phyloP scores from a whole-genome alignment of 2,888 invertebrate species.

The Resseliella maxima region DNA sequence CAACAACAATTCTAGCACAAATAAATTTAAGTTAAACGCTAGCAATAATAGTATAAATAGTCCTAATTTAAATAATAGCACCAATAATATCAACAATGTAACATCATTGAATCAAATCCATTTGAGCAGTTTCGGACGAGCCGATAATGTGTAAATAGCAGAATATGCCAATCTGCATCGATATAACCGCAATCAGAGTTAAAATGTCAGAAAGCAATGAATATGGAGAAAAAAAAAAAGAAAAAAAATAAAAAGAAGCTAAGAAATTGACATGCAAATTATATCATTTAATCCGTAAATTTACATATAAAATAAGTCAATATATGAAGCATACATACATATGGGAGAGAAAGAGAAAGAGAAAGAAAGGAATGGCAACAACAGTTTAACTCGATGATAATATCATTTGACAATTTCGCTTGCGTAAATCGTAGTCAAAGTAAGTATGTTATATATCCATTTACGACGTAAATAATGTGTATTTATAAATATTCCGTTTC shows the following conservation, averaged over 20 bases:
- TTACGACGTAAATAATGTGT: conserved; percentile 48
- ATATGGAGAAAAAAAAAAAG: background rate
- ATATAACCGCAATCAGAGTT: background rate
- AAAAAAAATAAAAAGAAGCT: background rate
- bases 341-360: conserved; percentile 44
- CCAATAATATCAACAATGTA: conserved; percentile 61
- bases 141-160: conserved; percentile 66
- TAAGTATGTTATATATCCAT: conserved; percentile 47
- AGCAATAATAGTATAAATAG: conserved; percentile 59
- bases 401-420: background rate
- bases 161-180: background rate
- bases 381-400: background rate
- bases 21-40: conserved; percentile 49
- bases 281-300: conserved; percentile 47
- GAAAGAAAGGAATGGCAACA: conserved; percentile 23
- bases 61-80: conserved; percentile 56
- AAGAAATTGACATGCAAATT: conserved; percentile 35
- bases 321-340: background rate
- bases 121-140: conserved; percentile 67
- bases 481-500: conserved; percentile 39
- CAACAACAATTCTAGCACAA: background rate
- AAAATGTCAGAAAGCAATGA: too few relatives aligned
- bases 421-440: conserved; percentile 21
- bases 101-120: conserved; percentile 64
- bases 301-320: conserved; percentile 35